Base-by-base conservation (phyloP, 1,140 invertebrate species). In the Mamestra configurata region DNA sequence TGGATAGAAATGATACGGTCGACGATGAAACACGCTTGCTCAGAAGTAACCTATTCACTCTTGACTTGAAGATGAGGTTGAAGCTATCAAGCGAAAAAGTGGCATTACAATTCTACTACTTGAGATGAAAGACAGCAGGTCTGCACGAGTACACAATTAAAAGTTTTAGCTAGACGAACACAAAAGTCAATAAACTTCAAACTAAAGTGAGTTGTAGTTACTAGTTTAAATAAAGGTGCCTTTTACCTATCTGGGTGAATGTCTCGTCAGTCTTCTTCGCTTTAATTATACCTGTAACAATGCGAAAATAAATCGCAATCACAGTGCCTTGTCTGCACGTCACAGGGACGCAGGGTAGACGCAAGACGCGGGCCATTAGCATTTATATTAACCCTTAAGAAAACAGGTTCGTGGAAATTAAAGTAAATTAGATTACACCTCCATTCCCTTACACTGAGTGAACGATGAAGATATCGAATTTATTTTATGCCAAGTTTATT, bases 361-460 rank as follows among this genome's bases (percentile, higher is more conserved):
- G 71, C 78, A 73, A 80, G 77, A 82, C 78, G 84, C 71, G 55
- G 66, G 73, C 80, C 64, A 89, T 89, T 88, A 87, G 86, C 88
- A 89, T 89, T 89, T 89, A 89, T 89, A 89, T 89, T 89, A 89
- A 86, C 84, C 86, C 83, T 84, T 83, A 84, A 85, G 82, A 84
- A 80, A 85, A 83, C 86, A 86, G 75, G 78, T 83, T 86, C 82
- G 79, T 82, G 43, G 59, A 78, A 83, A 82, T 86, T 84, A 78
- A 82, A 84, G 27, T 79, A 82, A 82, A 86, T 86, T 83, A 83
- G 76, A 82, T 86, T 84, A 82, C 31, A 68, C 55, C 73, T 71
- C 43, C 43, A 81, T 79, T 84, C 49, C 73, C 66, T 43, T 51
- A 82, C 73, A 51, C 43, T 55, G 20, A 51, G 51, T 24, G 22